These are phyloP conservation scores for Limenitis camilla DNA, from an alignment of 2,888 invertebrate genomes.

Conservation along the genomic window DNA sequence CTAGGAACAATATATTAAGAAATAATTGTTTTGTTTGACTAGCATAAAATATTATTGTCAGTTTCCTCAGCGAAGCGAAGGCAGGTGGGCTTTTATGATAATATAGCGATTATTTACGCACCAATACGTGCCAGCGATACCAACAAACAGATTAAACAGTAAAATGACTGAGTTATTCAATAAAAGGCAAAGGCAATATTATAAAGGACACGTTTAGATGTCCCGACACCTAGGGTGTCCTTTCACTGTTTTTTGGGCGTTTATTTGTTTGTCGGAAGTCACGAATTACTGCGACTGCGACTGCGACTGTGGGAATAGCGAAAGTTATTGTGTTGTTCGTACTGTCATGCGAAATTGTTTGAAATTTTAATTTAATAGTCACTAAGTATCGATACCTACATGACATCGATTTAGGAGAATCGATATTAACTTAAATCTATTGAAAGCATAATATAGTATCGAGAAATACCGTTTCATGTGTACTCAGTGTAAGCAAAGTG, in stretches of 20 bases:
- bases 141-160: conserved; percentile 26
- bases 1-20: no score
- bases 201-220: conserved; percentile 32
- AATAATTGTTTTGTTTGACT: no score
- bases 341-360: conserved; percentile 8
- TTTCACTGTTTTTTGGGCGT: conserved; percentile 30
- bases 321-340: conserved; percentile 11
- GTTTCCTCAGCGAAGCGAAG: no score
- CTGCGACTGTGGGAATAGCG: conserved; percentile 26
- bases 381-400: no score
- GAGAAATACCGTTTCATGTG: no score
- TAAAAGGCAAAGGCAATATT: conserved; percentile 30
- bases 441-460: no score
- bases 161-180: conserved; percentile 28
- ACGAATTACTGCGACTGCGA: conserved; percentile 24
- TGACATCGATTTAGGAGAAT: no score
- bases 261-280: conserved; percentile 33
- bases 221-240: conserved; percentile 27
- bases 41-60: no score
- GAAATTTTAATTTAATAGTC: not conserved
- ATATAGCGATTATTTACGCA: not conserved
- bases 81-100: no score
- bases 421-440: no score
- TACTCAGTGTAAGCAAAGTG: no score
- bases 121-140: conserved; percentile 21